Percentiles rank a stretch among this genome's conserved stretches.
Conservation (phyloP, 2,797 vertebrate genomes). For the Lepus townsendii region DNA sequence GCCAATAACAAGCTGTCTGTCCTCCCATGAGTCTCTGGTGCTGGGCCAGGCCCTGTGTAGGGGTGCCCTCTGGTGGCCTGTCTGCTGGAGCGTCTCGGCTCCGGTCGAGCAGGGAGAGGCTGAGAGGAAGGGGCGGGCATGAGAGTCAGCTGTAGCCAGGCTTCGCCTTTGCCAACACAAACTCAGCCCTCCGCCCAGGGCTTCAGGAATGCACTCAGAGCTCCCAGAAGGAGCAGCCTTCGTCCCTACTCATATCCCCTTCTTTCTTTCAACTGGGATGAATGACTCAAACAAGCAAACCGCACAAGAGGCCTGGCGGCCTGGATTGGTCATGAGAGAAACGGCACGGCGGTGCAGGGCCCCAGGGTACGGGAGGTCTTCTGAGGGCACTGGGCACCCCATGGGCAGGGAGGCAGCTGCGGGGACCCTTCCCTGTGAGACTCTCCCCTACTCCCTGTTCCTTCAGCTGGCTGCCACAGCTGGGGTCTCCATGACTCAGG, state of each 20-base stretch:
- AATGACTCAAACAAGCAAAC: background rate
- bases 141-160: background rate
- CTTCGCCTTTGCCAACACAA: background rate
- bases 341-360: background rate
- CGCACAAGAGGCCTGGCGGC: background rate
- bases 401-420: background rate
- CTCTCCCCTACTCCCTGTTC: background rate
- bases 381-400: background rate
- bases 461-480: background rate
- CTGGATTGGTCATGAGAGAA: background rate
- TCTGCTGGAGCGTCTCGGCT: background rate
- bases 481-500: background rate
- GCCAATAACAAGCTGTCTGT: background rate
- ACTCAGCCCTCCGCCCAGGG: background rate
- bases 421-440: background rate
- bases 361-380: background rate
- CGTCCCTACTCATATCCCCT: background rate
- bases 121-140: background rate
- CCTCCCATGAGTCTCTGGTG: background rate
- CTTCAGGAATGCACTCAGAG: background rate
- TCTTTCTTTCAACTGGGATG: background rate
- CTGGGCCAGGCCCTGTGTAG: constrained; percentile 51
- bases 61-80: constrained; percentile 77
- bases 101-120: background rate
- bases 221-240: background rate